Evolutionary conservation across 2,888 invertebrate species (phyloP).

Genomic region (Rotaria macrura): DNA sequence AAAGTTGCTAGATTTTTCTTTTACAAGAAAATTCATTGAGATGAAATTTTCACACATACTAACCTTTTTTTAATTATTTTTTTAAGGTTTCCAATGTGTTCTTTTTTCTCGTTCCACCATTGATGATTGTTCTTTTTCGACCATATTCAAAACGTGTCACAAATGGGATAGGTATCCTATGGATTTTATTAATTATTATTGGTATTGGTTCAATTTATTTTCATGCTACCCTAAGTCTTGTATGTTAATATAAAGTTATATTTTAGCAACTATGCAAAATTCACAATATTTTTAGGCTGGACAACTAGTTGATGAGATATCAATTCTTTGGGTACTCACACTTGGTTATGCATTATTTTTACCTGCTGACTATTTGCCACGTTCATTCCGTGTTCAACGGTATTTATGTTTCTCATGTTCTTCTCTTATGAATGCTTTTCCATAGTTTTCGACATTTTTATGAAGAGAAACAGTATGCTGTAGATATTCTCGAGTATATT

Average conservation of each 20-base stretch:
- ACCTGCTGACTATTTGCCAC: conserved; percentile 37
- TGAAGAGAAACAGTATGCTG: no score
- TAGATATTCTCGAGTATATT: no score
- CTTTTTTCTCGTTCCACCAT: conserved; percentile 65
- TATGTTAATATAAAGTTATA: conserved; percentile 40
- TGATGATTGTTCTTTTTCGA: conserved; percentile 66
- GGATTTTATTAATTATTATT: conserved; percentile 66
- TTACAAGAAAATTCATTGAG: neutral
- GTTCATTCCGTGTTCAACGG: conserved; percentile 38
- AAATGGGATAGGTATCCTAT: conserved; percentile 64
- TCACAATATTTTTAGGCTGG: conserved; percentile 48
- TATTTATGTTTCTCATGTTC: no score
- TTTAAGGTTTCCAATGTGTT: conserved; percentile 56
- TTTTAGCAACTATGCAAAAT: neutral
- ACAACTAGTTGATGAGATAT: conserved; percentile 68
- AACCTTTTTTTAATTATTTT: no score
- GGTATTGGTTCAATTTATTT: conserved; percentile 72
- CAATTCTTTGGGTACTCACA: conserved; percentile 71
- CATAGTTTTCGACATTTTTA: no score
- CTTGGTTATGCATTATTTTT: conserved; percentile 65
- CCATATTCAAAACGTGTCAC: conserved; percentile 64
- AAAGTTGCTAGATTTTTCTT: neutral
- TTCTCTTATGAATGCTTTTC: no score
- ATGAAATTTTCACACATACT: no score
- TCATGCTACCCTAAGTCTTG: conserved; percentile 69